A percentile compares a stretch with the other conserved stretches of the same genome.
Evolutionary conservation across 1,140 invertebrate genomes (phyloP).

Genomic region (Euschistus heros): DNA sequence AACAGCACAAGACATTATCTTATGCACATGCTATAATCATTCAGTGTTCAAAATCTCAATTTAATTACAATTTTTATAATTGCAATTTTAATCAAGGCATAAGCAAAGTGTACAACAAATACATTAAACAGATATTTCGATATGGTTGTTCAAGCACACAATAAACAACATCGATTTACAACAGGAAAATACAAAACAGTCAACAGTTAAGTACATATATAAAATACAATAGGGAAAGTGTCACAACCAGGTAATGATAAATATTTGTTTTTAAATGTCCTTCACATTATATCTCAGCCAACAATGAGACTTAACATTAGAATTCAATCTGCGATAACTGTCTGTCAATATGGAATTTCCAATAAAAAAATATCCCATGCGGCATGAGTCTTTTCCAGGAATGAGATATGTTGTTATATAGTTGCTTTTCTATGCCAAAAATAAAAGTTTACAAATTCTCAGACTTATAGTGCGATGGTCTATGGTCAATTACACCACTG

Average conservation of each 20-base stretch:
- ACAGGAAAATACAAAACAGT: conserved; percentile 25
- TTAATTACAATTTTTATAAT: not conserved
- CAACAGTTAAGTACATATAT: conserved; percentile 27
- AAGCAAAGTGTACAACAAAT: conserved; percentile 23
- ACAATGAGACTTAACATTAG: conserved; percentile 16
- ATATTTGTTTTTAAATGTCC: conserved; percentile 5
- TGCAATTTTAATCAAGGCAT: not conserved
- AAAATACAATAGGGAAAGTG: conserved; percentile 17
- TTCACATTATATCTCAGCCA: conserved; percentile 18
- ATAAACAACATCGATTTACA: conserved; percentile 25
- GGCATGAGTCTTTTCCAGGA: conserved; percentile 13
- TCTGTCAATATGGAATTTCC: conserved; percentile 7
- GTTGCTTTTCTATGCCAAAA: conserved; percentile 17
- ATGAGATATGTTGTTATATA: conserved; percentile 18
- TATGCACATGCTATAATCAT: not conserved
- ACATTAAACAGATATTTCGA: conserved; percentile 5
- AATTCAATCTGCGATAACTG: not conserved
- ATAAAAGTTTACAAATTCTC: conserved; percentile 22
- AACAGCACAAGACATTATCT: too few relatives aligned
- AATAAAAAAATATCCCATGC: conserved; percentile 13
- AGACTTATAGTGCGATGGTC: conserved; percentile 27
- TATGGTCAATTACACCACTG: conserved; percentile 8
- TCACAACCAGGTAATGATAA: conserved; percentile 24
- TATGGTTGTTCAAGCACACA: conserved; percentile 19
- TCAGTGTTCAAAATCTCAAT: not conserved